Evolutionary conservation across 1,140 invertebrate genomes (phyloP).

Genomic region (Schlechtendalia chinensis): DNA sequence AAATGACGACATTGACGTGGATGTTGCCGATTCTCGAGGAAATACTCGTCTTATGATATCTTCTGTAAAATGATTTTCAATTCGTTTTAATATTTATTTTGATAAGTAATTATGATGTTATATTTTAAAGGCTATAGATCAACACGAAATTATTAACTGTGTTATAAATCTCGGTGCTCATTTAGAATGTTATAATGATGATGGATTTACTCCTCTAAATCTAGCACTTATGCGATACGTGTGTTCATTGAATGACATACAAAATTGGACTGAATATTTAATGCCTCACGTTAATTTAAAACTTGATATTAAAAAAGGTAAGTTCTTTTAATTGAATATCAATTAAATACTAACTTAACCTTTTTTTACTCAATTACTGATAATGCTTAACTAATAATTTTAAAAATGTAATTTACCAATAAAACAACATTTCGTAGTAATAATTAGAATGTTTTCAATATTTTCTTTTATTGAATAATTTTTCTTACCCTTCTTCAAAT

Average conservation of each 20-base stretch:
- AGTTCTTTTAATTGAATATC: no score
- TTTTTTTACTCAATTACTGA: no score
- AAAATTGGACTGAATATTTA: conserved; percentile 32
- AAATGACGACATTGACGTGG: conserved; percentile 9
- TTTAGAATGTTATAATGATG: conserved; percentile 32
- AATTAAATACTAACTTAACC: no score
- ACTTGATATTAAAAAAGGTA: conserved; percentile 26
- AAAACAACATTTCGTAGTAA: no score
- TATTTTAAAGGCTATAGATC: conserved; percentile 22
- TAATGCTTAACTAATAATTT: no score
- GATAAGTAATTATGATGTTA: neutral
- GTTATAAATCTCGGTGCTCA: conserved; percentile 35
- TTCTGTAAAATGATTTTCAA: neutral
- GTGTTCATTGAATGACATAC: conserved; percentile 15
- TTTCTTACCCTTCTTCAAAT: no score
- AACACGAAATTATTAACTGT: conserved; percentile 29
- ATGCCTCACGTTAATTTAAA: conserved; percentile 19
- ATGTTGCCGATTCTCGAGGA: conserved; percentile 26
- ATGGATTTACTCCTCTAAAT: conserved; percentile 45
- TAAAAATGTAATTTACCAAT: no score
- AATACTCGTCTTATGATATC: conserved; percentile 37
- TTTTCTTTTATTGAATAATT: no score
- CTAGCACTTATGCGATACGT: conserved; percentile 30
- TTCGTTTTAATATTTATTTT: neutral
- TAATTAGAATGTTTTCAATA: no score